phyloP scores from a whole-genome alignment of 2,797 vertebrate genomes.

The Natrix natrix region DNA sequence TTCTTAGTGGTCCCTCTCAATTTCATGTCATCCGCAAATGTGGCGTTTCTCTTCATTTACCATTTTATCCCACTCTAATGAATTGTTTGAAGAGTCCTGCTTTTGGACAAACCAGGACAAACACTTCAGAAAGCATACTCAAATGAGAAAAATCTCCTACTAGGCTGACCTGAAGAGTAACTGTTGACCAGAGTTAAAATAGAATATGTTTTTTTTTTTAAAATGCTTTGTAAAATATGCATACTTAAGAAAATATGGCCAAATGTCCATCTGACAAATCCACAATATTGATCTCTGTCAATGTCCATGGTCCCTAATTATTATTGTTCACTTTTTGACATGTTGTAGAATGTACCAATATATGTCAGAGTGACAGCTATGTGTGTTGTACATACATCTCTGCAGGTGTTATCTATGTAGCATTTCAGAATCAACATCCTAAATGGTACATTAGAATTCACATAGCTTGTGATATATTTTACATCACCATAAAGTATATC shows the following conservation, averaged over 20 bases:
- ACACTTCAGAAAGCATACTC: neutral
- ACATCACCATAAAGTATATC: neutral
- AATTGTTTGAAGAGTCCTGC: neutral
- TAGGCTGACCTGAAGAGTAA: neutral
- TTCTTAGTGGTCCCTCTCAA: neutral
- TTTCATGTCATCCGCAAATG: neutral
- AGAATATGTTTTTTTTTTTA: neutral
- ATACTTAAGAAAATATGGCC: neutral
- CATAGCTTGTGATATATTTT: neutral
- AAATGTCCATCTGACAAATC: neutral
- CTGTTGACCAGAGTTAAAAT: neutral
- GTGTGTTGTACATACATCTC: neutral
- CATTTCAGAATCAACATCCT: neutral
- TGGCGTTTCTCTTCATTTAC: neutral
- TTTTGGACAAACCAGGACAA: neutral
- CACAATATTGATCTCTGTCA: neutral
- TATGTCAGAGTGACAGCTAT: neutral
- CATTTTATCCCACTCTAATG: neutral
- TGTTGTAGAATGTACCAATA: neutral
- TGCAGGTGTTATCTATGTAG: neutral
- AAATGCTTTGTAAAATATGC: neutral
- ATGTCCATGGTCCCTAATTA: neutral
- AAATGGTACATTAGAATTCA: neutral
- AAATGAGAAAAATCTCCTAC: neutral
- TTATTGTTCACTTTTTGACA: neutral